Percentiles rank a stretch among this genome's conserved stretches.
phyloP scores from a whole-genome alignment of 1,140 invertebrate genomes.

The Nomia melanderi region DNA sequence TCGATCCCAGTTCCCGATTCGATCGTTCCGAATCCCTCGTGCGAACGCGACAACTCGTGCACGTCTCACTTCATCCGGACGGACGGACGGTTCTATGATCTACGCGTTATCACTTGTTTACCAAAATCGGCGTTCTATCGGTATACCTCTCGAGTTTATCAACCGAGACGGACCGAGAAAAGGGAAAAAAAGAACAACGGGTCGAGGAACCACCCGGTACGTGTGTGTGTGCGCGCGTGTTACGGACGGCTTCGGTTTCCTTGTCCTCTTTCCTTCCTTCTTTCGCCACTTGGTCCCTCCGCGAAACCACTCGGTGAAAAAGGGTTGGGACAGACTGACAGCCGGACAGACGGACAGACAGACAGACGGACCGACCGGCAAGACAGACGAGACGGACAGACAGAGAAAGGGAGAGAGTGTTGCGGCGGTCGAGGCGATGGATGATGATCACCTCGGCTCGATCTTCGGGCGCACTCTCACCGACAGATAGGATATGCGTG shows the following conservation, averaged over 20 bases:
- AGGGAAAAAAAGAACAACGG: no score
- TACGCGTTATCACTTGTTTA: no score
- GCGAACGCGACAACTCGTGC: neutral
- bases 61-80: constrained; percentile 8
- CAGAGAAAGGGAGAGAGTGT: no score
- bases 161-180: no score
- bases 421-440: no score
- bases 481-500: constrained; percentile 28
- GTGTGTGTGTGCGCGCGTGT: constrained; percentile 5
- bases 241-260: constrained; percentile 18
- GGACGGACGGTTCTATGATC: neutral
- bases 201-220: neutral
- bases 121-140: no score
- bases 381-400: no score
- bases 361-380: no score
- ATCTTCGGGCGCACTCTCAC: constrained; percentile 20
- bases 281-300: neutral
- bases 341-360: no score
- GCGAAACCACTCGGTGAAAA: neutral
- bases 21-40: neutral
- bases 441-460: neutral
- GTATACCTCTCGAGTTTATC: no score
- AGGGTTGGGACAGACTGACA: neutral
- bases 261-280: neutral
- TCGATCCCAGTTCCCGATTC: no score